Base-by-base conservation (phyloP, 2,113 vertebrate species). In the Amblyornis subalaris region DNA sequence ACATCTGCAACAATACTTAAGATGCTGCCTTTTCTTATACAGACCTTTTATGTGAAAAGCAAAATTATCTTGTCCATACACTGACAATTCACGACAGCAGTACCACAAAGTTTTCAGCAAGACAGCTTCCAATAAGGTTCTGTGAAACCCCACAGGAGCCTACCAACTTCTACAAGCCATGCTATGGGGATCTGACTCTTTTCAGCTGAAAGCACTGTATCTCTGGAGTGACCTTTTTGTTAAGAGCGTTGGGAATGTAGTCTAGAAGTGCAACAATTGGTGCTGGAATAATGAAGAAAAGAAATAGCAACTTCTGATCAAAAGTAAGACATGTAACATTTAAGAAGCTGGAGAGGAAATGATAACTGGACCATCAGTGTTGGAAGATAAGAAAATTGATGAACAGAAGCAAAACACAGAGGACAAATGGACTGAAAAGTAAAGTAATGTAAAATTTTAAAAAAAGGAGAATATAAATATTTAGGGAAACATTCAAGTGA, bases 151-250 rank as follows among this genome's bases (percentile, higher is more conserved):
- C 89, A 83, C 64, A 94, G 96, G 95, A 96, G 91, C 31, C 92
- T 90, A 94, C 77, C 90, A 97, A 94, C 93, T 95, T 96, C 82
- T 86, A 92, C 95, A 95, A 89, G 77, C 78, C 85, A 94, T 87
- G 94, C 95, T 40, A 93, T 67, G 38, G 95, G 95, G 94, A 96
- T 90, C 95, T 95, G 90, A 95, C 75, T 95, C 89, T 95, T 97
- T 93, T 94, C 91, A 96, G 95, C 93, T 96, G 90, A 97, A 97
- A 95, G 90, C 89, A 91, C 73, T 90, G 4, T 96, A 96, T 94
- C 95, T 96, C 97, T 96, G 82, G 96, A 96, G 97, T 94, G 94
- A 97, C 98, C 96, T 97, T 97, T 98, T 97, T 96, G 97, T 97
- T 96, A 97, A 94, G 92, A 97, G 88, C 85, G 94, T 69, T 95